Evolutionary conservation across 1,140 invertebrate species (phyloP).

Genomic region (Cotesia chilonis): DNA sequence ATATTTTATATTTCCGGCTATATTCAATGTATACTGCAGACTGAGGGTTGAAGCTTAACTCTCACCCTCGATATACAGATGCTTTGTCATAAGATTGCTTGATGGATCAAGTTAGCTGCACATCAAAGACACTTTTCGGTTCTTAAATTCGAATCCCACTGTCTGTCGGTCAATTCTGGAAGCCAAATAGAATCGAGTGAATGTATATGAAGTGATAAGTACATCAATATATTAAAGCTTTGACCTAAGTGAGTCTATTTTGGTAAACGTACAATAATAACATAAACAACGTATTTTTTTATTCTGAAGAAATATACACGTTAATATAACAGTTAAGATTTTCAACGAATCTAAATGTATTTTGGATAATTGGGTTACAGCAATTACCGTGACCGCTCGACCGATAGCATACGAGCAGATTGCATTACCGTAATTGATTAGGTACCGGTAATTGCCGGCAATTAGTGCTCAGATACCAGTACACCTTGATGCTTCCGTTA

Average conservation of each 20-base stretch:
- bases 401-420: conserved; percentile 51
- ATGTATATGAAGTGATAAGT: not conserved
- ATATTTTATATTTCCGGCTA: not conserved
- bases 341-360: conserved; percentile 13
- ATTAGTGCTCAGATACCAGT: conserved; percentile 51
- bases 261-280: too few relatives aligned
- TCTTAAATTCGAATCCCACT: not conserved
- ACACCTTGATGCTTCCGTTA: conserved; percentile 21
- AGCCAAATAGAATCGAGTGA: too few relatives aligned
- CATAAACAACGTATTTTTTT: too few relatives aligned
- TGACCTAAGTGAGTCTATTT: too few relatives aligned
- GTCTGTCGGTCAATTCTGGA: too few relatives aligned
- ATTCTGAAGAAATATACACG: too few relatives aligned
- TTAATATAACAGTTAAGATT: not conserved
- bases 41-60: too few relatives aligned
- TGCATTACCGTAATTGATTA: conserved; percentile 58
- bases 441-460: conserved; percentile 56
- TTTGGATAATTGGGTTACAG: conserved; percentile 33
- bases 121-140: conserved; percentile 8
- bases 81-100: too few relatives aligned
- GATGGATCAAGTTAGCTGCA: too few relatives aligned
- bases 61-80: too few relatives aligned
- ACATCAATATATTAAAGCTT: too few relatives aligned
- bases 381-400: conserved; percentile 50
- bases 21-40: too few relatives aligned